Evolutionary conservation across 2,113 vertebrate species (phyloP), one percentile per base, ranked within the genome.

Genomic region (Alaudala cheleensis): DNA sequence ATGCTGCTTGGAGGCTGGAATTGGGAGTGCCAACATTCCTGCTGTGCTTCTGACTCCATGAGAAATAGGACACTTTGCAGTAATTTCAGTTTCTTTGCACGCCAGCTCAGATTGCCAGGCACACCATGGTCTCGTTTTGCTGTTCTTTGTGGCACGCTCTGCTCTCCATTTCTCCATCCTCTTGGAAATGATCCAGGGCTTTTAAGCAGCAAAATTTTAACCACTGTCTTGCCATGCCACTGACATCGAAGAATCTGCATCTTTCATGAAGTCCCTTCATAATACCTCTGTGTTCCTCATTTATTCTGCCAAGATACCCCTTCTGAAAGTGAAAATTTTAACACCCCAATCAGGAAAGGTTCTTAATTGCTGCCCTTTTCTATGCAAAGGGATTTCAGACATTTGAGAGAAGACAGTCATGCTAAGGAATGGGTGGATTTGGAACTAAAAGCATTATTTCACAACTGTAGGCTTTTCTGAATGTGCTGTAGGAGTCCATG

Each of bases 31-130:
- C 90, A 95, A 40, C 44, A 56, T 67, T 86, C 76, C 81, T 83
- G 64, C 87, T 86, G 93, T 78, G 79, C 40, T 19, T 66, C 76
- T 78, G 82, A 92, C 76, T 95, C 86, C 49, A 74, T 54, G 81
- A 95, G 94, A 82, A 95, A 92, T 64, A 69, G 81, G 91, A 88
- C 61, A 84, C 69, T 94, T 74, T 67, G 82, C 90, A 86, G 45
- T 88, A 86, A 90, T 96, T 94, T 83, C 82, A 71, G 51, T 33
- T 62, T 78, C 56, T 73, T 72, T 44, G n/a, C 54, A 23, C 0
- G 47, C 90, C 92, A 94, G 57, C 78, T 89, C 2, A 0, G 29
- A 11, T 47, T 95, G 84, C 84, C 91, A 94, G 88, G 80, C 64
- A 53, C 84, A 84, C 90, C 45, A 12, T 1, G 12, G 67, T 71